Evolutionary conservation across 2,113 vertebrate species (phyloP).

Genomic region (Antigone vipio): DNA sequence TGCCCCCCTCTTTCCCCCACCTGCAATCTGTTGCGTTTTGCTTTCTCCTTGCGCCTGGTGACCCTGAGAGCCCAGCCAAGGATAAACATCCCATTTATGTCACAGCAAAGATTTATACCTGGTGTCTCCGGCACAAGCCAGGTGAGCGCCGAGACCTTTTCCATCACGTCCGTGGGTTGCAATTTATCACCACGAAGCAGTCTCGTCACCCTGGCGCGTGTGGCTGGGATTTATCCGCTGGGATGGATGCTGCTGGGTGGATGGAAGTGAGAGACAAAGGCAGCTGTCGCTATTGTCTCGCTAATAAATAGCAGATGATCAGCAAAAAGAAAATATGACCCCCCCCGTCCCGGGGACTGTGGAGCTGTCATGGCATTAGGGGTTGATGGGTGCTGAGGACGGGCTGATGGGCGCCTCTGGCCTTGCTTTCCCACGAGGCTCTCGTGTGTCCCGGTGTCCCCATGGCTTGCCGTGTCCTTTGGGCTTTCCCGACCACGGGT

Average conservation of each 20-base stretch:
- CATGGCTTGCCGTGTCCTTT: not conserved
- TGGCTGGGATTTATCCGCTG: not conserved
- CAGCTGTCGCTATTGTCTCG: not conserved
- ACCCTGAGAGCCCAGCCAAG: constrained; percentile 43
- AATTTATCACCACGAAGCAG: not conserved
- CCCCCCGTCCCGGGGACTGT: rapidly evolving
- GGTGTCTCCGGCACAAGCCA: not conserved
- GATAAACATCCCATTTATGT: constrained; percentile 54
- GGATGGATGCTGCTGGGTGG: not conserved
- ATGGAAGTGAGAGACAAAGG: not conserved
- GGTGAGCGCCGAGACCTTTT: not conserved
- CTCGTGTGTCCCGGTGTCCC: rapidly evolving
- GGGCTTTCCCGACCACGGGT: not conserved
- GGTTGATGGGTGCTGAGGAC: not conserved
- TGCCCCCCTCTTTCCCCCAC: too few species aligned
- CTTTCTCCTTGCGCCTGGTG: not conserved
- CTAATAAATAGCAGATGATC: not conserved
- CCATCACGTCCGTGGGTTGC: not conserved
- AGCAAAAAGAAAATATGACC: not conserved
- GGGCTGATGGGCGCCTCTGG: not conserved
- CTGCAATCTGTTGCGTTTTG: not conserved
- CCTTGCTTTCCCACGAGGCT: rapidly evolving
- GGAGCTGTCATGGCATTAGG: not conserved
- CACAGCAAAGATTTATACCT: constrained; percentile 36
- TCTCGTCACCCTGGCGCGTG: not conserved